Base-by-base conservation (phyloP, 2,797 vertebrate genomes). In the Gobio occitaniae region DNA sequence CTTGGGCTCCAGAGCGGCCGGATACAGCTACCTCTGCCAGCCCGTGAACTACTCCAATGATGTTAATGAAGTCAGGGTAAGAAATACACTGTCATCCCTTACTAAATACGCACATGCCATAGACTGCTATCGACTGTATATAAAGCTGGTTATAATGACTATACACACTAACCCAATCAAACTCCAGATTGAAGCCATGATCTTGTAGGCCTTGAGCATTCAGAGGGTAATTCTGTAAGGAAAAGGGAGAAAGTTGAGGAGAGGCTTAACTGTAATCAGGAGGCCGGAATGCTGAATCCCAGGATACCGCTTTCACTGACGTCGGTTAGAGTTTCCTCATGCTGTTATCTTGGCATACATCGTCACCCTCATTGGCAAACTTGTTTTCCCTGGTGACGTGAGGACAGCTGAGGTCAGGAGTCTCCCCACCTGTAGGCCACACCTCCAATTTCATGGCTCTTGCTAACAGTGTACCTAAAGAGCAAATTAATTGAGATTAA, bases 11-110 rank as follows among this genome's bases (percentile, higher is more conserved):
- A 96, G 95, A 95, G 96, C 97, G 90, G 97, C 97, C 52, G 97
- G 97, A 84, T 99, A 99, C 94, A 99, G 97, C 93, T 99, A 98
- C 92, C 95, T 99, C 93, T 99, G 98, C 93, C 98, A 99, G 92
- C 95, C 95, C 87, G 98, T 99, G 91, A 97, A 95, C 94, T 99
- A 99, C 93, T 98, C 98, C 81, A 95, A 96, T 81, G 96, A 99
- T 71, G 95, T 96, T 88, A 97, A 99, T 89, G 98, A 99, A 98
- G 97, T 99, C 94, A 97, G 97, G 95, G 98, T 99, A 92, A 97
- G 97, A 93, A 7, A 71, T 71, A 80, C 48, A 59, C n/a, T 12
- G 7, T 25, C 25, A n/a, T n/a, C 6, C 32, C 19, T 76, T 41
- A n/a, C 47, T 78, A 74, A 52, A 72, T 38, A 50, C 32, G 68